A percentile compares a stretch with the other conserved stretches of the same genome.
phyloP scores from a whole-genome alignment of 2,113 vertebrate genomes.

The Pluvianellus socialis region DNA sequence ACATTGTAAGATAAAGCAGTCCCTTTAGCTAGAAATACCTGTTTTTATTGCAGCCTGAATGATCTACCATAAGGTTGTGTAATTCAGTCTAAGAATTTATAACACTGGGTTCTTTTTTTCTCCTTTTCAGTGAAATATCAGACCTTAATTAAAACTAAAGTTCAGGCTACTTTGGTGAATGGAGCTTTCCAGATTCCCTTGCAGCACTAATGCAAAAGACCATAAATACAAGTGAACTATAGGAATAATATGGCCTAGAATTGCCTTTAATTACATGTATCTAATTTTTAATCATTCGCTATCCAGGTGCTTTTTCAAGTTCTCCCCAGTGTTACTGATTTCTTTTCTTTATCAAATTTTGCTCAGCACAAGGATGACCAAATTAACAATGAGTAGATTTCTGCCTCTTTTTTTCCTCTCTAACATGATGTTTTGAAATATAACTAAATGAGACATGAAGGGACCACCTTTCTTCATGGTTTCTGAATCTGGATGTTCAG shows the following conservation, averaged over 20 bases:
- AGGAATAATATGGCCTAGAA: constrained; percentile 18
- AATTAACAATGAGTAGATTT: neutral
- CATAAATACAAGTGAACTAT: constrained; percentile 20
- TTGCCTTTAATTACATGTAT: neutral
- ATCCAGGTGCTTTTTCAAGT: neutral
- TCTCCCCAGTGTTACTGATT: neutral
- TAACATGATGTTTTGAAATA: neutral
- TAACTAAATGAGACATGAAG: neutral
- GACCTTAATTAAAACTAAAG: constrained; percentile 69
- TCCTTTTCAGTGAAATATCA: constrained; percentile 44
- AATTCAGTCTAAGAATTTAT: constrained; percentile 30
- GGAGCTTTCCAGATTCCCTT: constrained; percentile 16
- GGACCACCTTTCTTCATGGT: constrained; percentile 14
- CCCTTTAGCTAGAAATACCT: neutral
- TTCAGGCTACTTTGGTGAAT: constrained; percentile 47
- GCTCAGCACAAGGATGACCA: neutral
- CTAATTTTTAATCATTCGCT: neutral
- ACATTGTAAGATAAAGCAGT: neutral
- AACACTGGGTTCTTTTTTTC: neutral
- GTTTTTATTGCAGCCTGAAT: constrained; percentile 5
- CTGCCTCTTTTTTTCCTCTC: neutral
- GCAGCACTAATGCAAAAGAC: neutral
- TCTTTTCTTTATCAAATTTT: neutral
- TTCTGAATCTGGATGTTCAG: constrained; percentile 70
- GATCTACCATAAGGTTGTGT: constrained; percentile 29